A percentile compares a stretch with the other conserved stretches of the same genome.
Evolutionary conservation across 1,140 invertebrate genomes (phyloP).

Genomic region (Hypothenemus hampei): DNA sequence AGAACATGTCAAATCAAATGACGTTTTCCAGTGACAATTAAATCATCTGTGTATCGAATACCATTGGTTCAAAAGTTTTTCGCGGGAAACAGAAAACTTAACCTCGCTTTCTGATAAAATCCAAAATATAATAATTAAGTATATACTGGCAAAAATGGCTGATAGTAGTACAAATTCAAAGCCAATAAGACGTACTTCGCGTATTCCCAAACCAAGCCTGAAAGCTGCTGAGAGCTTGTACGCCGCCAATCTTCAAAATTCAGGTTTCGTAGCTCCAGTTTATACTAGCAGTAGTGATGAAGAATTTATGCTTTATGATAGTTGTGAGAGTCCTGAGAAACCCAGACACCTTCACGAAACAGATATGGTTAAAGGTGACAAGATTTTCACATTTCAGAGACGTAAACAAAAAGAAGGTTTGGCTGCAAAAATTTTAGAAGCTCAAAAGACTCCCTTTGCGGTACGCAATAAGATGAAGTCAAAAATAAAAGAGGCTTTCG

Average conservation of each 20-base stretch:
- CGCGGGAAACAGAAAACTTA: too few relatives aligned
- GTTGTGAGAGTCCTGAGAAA: constrained; percentile 11
- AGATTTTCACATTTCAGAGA: constrained; percentile 35
- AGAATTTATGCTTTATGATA: too few relatives aligned
- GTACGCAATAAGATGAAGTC: constrained; percentile 28
- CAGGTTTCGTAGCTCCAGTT: constrained; percentile 12
- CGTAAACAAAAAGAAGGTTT: constrained; percentile 26
- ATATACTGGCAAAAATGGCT: too few relatives aligned
- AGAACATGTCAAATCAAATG: too few relatives aligned
- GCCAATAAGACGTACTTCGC: constrained; percentile 16
- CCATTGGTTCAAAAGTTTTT: too few relatives aligned
- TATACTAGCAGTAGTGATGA: constrained; percentile 15
- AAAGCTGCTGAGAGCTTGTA: constrained; percentile 28
- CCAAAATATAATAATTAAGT: too few relatives aligned
- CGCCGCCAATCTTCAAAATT: constrained; percentile 15
- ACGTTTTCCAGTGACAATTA: too few relatives aligned
- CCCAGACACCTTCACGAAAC: constrained; percentile 31
- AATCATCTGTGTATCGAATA: too few relatives aligned
- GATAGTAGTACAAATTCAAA: background rate
- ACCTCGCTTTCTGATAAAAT: too few relatives aligned
- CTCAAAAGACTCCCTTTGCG: constrained; percentile 30
- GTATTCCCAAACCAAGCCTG: constrained; percentile 25
- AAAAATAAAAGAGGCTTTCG: constrained; percentile 27
- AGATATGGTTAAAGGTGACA: constrained; percentile 31
- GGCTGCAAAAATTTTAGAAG: constrained; percentile 26